Evolutionary conservation across 2,888 invertebrate genomes (phyloP).

Genomic region (Folsomia candida): DNA sequence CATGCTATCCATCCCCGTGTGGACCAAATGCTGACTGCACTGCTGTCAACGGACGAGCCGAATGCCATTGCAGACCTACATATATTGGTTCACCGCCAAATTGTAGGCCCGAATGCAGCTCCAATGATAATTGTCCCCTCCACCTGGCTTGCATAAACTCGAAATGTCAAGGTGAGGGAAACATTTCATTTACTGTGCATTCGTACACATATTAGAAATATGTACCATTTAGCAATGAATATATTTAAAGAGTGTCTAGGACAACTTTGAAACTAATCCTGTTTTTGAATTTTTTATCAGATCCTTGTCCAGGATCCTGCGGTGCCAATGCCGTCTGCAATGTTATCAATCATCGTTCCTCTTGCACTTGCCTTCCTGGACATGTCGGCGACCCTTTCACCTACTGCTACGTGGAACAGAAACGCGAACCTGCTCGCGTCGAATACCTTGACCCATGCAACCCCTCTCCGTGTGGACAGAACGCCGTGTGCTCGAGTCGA

Average conservation of each 20-base stretch:
- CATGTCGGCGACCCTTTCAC: conserved; percentile 19
- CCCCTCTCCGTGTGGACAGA: conserved; percentile 35
- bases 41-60: conserved; percentile 52
- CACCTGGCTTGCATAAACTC: conserved; percentile 69
- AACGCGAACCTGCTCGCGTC: not conserved
- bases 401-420: conserved; percentile 19
- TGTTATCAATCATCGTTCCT: conserved; percentile 81
- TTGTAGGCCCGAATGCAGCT: conserved; percentile 51
- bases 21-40: conserved; percentile 57
- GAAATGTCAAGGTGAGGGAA: no score
- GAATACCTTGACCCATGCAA: conserved; percentile 30
- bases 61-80: conserved; percentile 52
- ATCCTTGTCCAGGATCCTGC: conserved; percentile 57
- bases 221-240: no score
- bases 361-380: conserved; percentile 65
- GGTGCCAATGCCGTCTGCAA: conserved; percentile 78
- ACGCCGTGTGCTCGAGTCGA: conserved; percentile 52
- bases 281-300: no score
- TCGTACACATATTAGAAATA: no score
- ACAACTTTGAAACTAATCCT: no score
- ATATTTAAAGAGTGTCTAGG: conserved; percentile 52
- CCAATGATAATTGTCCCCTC: conserved; percentile 51
- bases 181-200: no score
- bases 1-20: conserved; percentile 55
- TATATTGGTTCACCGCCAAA: conserved; percentile 52